Evolutionary conservation across 2,888 invertebrate genomes (phyloP), one percentile per base, ranked within the genome.

Genomic region (Drosophila diplacantha): DNA sequence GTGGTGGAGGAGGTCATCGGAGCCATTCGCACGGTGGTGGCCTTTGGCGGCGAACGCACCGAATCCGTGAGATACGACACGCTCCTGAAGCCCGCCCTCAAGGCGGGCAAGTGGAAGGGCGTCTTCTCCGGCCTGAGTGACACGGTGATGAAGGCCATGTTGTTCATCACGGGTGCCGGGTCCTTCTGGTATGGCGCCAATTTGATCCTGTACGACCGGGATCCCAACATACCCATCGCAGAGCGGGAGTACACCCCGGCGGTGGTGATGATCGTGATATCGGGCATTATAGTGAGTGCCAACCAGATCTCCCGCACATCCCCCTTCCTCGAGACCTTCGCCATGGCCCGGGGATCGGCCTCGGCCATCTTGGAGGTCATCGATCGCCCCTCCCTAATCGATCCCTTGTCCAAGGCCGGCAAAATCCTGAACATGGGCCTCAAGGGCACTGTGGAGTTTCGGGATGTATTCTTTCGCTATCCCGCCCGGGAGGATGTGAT

Each of bases 161-260:
- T 93, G 53, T 94, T 93, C 82, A 90, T 91, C 31, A 91, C 93
- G 11, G 93, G 93, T 79, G 92, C 93, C 0, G 87, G 93, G 0
- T 91, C 93, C 0, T 95, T 95, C 86, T 95, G 94, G 93, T 95
- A 94, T 83, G 95, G 95, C 0, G 92, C 93, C 0, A 90, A 90
- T 49, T 89, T 95, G 18, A 92, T 94, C 52, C 79, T 94, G 38
- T 90, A 91, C 0, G 92, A 92, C 84, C 89, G 92, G 12, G 86
- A 89, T 0, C 89, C 90, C 44, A 88, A 58, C 18, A 53, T 82
- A 11, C 47, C 85, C 0, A 77, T 85, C 6, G 91, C 91, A 1
- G 82, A 87, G 9, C 91, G 92, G 0, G 88, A 90, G 7, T 94
- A 94, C 74, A 93, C 92, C 0, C 91, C 94, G 0, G 92, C 92